Evolutionary conservation across 2,797 vertebrate species (phyloP).

Genomic region (Gymnothorax reevesii): DNA sequence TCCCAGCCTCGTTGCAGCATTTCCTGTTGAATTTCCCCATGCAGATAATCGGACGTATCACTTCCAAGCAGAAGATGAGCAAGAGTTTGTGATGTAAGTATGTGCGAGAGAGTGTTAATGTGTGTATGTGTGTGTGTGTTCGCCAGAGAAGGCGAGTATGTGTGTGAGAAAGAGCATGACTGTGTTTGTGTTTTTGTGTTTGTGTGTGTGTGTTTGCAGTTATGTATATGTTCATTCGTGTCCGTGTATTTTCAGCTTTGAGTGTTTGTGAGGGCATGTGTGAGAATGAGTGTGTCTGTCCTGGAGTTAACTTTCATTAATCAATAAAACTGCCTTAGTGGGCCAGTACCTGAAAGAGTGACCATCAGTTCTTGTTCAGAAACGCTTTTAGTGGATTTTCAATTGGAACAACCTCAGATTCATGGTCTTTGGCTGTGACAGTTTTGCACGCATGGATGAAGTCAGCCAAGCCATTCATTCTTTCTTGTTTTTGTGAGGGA

Average conservation of each 20-base stretch:
- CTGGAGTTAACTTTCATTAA: neutral
- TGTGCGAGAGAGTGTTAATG: neutral
- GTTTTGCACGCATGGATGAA: neutral
- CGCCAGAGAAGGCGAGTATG: neutral
- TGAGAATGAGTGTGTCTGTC: neutral
- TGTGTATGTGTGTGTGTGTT: slow-evolving; percentile 1
- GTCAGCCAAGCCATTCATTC: neutral
- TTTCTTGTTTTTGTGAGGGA: neutral
- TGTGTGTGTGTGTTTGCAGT: neutral
- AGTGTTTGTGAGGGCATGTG: neutral
- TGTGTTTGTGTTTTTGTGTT: too few species aligned
- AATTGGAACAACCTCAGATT: neutral
- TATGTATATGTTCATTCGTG: neutral
- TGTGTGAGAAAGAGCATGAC: neutral
- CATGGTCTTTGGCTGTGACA: neutral
- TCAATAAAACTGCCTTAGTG: neutral
- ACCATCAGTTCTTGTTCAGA: neutral
- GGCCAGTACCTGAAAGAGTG: neutral
- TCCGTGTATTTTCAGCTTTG: neutral
- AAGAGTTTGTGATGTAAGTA: slow-evolving; percentile 86
- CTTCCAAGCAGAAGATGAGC: slow-evolving; percentile 88
- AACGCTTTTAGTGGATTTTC: neutral
- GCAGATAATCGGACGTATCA: slow-evolving; percentile 88
- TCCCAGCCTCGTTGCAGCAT: neutral
- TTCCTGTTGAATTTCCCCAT: slow-evolving; percentile 43